A percentile compares a stretch with the other conserved stretches of the same genome.
Conservation (phyloP, 1,140 invertebrate genomes). For the Lethrus apterus region DNA sequence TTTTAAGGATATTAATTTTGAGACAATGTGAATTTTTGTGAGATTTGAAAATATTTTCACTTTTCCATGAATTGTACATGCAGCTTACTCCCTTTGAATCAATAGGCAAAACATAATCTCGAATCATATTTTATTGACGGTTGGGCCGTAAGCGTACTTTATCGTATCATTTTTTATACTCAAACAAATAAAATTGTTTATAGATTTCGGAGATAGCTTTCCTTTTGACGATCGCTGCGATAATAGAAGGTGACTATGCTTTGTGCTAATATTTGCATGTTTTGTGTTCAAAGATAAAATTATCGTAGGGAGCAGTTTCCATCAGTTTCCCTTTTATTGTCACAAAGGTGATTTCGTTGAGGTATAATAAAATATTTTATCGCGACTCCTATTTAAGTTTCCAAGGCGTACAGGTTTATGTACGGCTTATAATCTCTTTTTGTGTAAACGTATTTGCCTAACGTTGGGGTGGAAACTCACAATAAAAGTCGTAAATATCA, state of each 20-base stretch:
- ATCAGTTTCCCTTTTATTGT: constrained; percentile 19
- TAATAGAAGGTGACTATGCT: background rate
- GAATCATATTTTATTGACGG: constrained; percentile 10
- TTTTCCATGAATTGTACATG: too few relatives aligned
- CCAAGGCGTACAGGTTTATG: constrained; percentile 1
- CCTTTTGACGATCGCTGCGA: constrained; percentile 6
- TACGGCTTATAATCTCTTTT: constrained; percentile 15
- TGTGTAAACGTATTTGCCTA: too few relatives aligned
- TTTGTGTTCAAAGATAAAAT: constrained; percentile 22
- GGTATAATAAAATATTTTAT: constrained; percentile 23
- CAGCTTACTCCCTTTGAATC: too few relatives aligned
- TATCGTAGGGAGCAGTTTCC: constrained; percentile 14
- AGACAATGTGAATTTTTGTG: too few relatives aligned
- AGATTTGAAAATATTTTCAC: too few relatives aligned
- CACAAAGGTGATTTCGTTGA: constrained; percentile 16
- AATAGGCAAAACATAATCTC: constrained; percentile 12
- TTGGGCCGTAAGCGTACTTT: constrained; percentile 5
- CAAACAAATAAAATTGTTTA: constrained; percentile 19
- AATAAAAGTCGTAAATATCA: too few relatives aligned
- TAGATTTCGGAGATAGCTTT: constrained; percentile 7
- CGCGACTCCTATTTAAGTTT: constrained; percentile 19
- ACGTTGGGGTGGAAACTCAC: too few relatives aligned
- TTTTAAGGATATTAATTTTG: too few relatives aligned
- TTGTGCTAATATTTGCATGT: constrained; percentile 22
- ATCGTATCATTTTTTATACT: constrained; percentile 17